A percentile compares a stretch with the other conserved stretches of the same genome.
These are phyloP conservation scores for Sarcophaga subvicina DNA, from an alignment of 2,888 invertebrate species.

Conservation along the genomic window DNA sequence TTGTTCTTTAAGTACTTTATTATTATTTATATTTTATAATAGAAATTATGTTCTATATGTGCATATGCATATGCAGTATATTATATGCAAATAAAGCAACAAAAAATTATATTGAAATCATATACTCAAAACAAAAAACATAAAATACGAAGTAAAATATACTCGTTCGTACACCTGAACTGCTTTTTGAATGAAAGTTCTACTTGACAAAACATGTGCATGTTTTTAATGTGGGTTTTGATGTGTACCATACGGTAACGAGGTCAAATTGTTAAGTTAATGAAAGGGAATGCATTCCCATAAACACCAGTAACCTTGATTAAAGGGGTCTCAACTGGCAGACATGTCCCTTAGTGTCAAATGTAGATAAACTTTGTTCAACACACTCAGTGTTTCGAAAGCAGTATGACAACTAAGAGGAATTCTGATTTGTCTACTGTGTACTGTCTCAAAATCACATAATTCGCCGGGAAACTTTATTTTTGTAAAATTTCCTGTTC, in stretches of 20 bases:
- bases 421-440: no score
- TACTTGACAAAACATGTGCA: constrained; percentile 31
- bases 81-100: neutral
- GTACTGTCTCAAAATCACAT: no score
- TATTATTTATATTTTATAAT: neutral
- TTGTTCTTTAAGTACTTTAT: constrained; percentile 54
- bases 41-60: neutral
- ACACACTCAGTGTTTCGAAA: rapidly evolving
- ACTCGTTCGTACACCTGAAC: neutral
- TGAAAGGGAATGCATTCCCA: no score
- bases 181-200: constrained; percentile 24
- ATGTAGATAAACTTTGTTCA: no score
- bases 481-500: no score
- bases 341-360: no score
- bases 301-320: no score
- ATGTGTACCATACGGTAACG: constrained; percentile 32
- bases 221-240: neutral
- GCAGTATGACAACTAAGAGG: no score
- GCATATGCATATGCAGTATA: constrained; percentile 1
- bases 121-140: constrained; percentile 35
- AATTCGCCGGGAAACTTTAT: no score
- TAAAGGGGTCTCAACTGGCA: no score
- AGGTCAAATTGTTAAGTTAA: neutral
- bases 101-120: constrained; percentile 45
- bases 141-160: neutral